These are phyloP conservation scores for Imbricaverruca yamaguchii DNA, from an alignment of 2,888 invertebrate genomes.

Conservation along the genomic window DNA sequence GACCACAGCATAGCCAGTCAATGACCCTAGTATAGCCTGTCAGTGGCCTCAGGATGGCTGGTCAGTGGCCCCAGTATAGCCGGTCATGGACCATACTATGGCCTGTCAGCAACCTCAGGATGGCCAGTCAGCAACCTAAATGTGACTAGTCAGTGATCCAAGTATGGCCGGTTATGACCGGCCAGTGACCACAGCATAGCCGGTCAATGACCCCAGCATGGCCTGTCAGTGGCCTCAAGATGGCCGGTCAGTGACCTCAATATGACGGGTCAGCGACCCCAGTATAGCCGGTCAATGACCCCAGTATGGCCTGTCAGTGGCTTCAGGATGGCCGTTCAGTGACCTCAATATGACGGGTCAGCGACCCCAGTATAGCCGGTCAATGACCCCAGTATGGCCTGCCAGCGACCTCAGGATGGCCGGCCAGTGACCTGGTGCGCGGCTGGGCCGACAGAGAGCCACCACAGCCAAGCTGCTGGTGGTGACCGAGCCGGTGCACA, in stretches of 20 bases:
- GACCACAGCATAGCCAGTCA: not conserved
- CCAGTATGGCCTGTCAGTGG: not conserved
- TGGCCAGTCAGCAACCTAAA: too few species aligned
- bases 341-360: not conserved
- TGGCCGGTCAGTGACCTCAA: not conserved
- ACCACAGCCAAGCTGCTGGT: not conserved
- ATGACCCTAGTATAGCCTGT: too few species aligned
- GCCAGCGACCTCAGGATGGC: not conserved
- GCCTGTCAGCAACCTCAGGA: too few species aligned
- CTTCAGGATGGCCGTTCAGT: not conserved
- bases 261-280: not conserved
- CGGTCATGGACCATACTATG: too few species aligned
- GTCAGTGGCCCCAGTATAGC: too few species aligned
- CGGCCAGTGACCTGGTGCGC: not conserved
- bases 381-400: fast-evolving
- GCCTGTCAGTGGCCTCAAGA: not conserved
- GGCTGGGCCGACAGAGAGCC: not conserved
- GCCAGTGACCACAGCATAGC: not conserved
- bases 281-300: too few species aligned
- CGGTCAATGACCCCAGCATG: not conserved
- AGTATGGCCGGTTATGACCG: too few species aligned
- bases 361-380: not conserved
- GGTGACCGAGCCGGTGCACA: conserved; percentile 6
- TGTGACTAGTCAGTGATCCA: not conserved
- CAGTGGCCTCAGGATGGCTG: not conserved